phyloP scores from a whole-genome alignment of 2,797 vertebrate species.

The Characodon lateralis region DNA sequence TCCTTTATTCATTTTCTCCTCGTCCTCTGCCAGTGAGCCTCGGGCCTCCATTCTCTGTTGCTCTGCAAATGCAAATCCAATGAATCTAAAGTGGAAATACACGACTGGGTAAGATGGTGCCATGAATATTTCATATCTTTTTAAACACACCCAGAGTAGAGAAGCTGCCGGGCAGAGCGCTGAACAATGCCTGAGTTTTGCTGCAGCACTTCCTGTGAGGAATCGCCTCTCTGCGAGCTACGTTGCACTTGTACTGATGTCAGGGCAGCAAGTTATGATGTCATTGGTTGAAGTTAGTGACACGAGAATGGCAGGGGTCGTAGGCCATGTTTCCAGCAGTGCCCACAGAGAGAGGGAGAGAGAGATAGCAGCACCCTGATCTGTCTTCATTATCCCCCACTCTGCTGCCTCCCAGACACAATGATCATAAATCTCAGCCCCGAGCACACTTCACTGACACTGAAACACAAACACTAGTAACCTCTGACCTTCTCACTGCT shows the following conservation, averaged over 20 bases:
- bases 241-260: constrained; percentile 70
- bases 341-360: constrained; percentile 74
- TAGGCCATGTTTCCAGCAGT: constrained; percentile 77
- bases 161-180: constrained; percentile 40
- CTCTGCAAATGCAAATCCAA: constrained; percentile 73
- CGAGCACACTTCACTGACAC: constrained; percentile 86
- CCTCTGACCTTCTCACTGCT: constrained; percentile 82
- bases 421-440: constrained; percentile 86
- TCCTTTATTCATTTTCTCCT: constrained; percentile 44
- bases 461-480: constrained; percentile 87
- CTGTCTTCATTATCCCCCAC: constrained; percentile 85
- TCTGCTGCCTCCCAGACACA: constrained; percentile 83
- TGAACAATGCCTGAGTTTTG: constrained; percentile 55
- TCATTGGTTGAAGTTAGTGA: constrained; percentile 78
- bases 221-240: constrained; percentile 47
- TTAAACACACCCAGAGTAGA: constrained; percentile 62
- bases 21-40: constrained; percentile 53
- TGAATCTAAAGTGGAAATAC: constrained; percentile 75
- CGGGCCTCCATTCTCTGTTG: constrained; percentile 47
- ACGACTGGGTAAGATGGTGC: constrained; percentile 54
- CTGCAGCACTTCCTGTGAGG: constrained; percentile 62
- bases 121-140: constrained; percentile 78
- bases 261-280: constrained; percentile 74
- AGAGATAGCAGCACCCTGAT: constrained; percentile 82
- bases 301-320: constrained; percentile 66